Percentiles rank a stretch among this genome's conserved stretches.
These are phyloP conservation scores for Cheilosia vulpina DNA, from an alignment of 2,888 invertebrate genomes.

Conservation along the genomic window DNA sequence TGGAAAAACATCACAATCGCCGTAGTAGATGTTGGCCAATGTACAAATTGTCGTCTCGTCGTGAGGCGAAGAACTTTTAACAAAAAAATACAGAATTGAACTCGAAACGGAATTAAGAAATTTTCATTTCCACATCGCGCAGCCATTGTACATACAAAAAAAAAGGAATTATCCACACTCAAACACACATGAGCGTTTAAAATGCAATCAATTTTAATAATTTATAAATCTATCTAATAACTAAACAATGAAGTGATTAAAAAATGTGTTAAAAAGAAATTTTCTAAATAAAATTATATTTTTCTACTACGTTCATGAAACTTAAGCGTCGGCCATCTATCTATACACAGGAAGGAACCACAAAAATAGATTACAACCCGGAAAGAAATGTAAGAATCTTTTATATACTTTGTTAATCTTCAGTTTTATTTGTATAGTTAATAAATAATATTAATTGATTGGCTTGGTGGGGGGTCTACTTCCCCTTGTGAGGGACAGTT, in stretches of 20 bases:
- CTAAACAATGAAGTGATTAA: slow-evolving; percentile 59
- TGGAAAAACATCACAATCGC: slow-evolving; percentile 42
- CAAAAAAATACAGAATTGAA: slow-evolving; percentile 25
- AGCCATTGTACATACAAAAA: slow-evolving; percentile 64
- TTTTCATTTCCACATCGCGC: slow-evolving; percentile 58
- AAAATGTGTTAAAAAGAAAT: slow-evolving; percentile 60
- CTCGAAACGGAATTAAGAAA: slow-evolving; percentile 15
- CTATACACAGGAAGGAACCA: slow-evolving; percentile 31
- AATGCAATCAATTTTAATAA: slow-evolving; percentile 48
- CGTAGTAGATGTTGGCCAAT: slow-evolving; percentile 46
- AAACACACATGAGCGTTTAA: slow-evolving; percentile 31
- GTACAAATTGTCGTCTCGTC: slow-evolving; percentile 54
- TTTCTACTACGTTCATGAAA: slow-evolving; percentile 51
- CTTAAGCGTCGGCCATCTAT: slow-evolving; percentile 40
- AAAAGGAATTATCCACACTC: slow-evolving; percentile 15
- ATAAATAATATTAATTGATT: slow-evolving; percentile 19
- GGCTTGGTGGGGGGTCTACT: neutral
- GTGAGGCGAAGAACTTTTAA: slow-evolving; percentile 47
- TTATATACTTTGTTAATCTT: slow-evolving; percentile 1
- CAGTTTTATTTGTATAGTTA: slow-evolving; percentile 1
- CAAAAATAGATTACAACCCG: slow-evolving; percentile 40
- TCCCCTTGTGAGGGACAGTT: neutral
- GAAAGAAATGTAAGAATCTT: slow-evolving; percentile 53
- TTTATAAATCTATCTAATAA: slow-evolving; percentile 17
- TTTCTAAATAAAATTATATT: slow-evolving; percentile 50